A percentile compares a stretch with the other conserved stretches of the same genome.
Conservation (phyloP, 2,888 invertebrate species). For the Latrodectus elegans region DNA sequence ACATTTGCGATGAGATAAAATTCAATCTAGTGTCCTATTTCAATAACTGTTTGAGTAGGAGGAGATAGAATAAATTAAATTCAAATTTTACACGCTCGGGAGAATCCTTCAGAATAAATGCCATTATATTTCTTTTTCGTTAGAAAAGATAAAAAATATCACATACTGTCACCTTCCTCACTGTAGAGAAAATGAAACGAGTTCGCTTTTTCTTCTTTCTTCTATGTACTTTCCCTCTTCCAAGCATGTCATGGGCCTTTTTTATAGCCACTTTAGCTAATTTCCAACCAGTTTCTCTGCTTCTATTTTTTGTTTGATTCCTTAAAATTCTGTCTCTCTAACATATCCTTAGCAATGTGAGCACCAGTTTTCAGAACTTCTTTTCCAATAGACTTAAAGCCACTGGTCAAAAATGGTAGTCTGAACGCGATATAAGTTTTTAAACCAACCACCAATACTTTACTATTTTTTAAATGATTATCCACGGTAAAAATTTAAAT, state of each 20-base stretch:
- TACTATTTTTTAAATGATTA: conserved; percentile 17
- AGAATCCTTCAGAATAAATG: background rate
- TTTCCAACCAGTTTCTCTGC: conserved; percentile 7
- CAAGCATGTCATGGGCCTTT: background rate
- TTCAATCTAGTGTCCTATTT: background rate
- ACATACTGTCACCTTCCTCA: background rate
- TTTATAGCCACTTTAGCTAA: conserved; percentile 1
- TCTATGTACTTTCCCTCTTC: background rate
- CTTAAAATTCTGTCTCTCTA: background rate
- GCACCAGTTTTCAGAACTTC: conserved; percentile 18
- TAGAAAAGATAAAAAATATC: background rate
- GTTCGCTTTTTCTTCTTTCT: background rate
- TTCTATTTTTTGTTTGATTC: background rate
- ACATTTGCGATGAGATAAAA: background rate
- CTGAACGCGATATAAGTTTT: conserved; percentile 12
- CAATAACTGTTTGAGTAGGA: background rate
- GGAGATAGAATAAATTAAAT: background rate
- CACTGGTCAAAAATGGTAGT: no score
- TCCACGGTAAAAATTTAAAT: background rate
- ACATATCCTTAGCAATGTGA: conserved; percentile 6
- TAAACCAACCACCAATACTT: conserved; percentile 34
- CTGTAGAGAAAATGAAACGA: background rate
- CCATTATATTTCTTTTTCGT: background rate
- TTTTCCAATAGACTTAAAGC: conserved; percentile 31
- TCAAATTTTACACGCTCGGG: background rate